Conservation (phyloP, 2,797 vertebrate species). For the Lophius americanus region DNA sequence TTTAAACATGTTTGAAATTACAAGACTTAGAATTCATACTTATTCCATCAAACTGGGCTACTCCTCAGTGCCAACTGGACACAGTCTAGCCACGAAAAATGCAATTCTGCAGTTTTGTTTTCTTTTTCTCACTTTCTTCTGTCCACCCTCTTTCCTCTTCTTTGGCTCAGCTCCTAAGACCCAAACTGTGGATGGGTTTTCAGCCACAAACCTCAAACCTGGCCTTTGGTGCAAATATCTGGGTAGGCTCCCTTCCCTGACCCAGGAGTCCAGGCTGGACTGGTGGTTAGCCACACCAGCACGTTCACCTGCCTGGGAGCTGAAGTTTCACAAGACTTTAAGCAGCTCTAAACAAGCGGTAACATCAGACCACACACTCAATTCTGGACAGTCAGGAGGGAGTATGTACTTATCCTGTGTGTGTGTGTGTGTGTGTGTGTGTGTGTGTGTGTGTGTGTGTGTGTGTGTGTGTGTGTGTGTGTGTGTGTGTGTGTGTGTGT, state of each 20-base stretch:
- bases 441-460: constrained; percentile 4
- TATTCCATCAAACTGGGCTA: constrained; percentile 1
- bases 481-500: neutral
- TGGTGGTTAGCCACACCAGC: constrained; percentile 62
- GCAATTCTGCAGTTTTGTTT: constrained; percentile 48
- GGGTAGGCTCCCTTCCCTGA: constrained; percentile 43
- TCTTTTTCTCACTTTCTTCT: constrained; percentile 14
- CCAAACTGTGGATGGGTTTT: constrained; percentile 47
- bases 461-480: constrained; percentile 20
- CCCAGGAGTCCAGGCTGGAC: constrained; percentile 52
- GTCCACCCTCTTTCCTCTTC: constrained; percentile 22
- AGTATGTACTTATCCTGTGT: constrained; percentile 26
- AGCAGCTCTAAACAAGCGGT: constrained; percentile 52
- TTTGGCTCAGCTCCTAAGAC: constrained; percentile 34
- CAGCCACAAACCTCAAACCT: constrained; percentile 65
- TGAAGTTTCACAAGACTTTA: constrained; percentile 43
- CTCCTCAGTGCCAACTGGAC: constrained; percentile 31
- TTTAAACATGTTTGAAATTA: neutral
- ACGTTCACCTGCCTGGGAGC: constrained; percentile 65
- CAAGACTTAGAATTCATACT: neutral
- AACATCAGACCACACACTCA: constrained; percentile 65
- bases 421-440: constrained; percentile 5
- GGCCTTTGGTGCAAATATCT: constrained; percentile 56
- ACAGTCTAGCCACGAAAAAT: constrained; percentile 6
- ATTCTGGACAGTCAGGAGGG: constrained; percentile 55